A percentile compares a stretch with the other conserved stretches of the same genome.
Conservation (phyloP, 2,888 invertebrate species). For the Synergus japonicus region DNA sequence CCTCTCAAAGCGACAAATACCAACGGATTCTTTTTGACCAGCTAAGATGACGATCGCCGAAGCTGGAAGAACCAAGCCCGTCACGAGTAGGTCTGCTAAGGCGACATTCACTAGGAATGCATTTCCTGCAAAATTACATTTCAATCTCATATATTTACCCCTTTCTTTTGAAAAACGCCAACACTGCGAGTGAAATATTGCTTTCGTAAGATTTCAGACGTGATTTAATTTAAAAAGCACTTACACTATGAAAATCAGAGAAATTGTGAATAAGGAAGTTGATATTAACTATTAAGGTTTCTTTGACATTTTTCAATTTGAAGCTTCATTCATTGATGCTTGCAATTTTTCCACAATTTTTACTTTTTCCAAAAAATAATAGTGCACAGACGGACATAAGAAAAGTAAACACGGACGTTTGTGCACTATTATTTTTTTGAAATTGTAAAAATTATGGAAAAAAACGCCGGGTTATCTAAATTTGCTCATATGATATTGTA, state of each 20-base stretch:
- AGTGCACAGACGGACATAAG: too few relatives aligned
- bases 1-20: constrained; percentile 84
- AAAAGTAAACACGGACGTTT: too few relatives aligned
- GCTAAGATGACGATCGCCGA: constrained; percentile 85
- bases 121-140: constrained; percentile 79
- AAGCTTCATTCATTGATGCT: neutral
- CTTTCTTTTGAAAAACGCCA: neutral
- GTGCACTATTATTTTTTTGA: too few relatives aligned
- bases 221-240: neutral
- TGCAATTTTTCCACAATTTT: too few relatives aligned
- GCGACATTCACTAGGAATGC: constrained; percentile 85
- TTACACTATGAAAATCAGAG: neutral
- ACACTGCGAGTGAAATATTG: neutral
- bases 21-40: constrained; percentile 79
- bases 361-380: too few relatives aligned
- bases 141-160: neutral
- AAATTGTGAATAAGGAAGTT: neutral
- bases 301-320: neutral
- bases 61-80: constrained; percentile 84
- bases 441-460: too few relatives aligned
- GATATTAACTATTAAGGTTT: neutral
- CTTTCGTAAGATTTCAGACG: neutral
- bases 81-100: constrained; percentile 85
- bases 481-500: too few relatives aligned
- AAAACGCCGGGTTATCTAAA: too few relatives aligned